A percentile compares a stretch with the other conserved stretches of the same genome.
Evolutionary conservation across 2,797 vertebrate species (phyloP).

Genomic region (Limosa lapponica): DNA sequence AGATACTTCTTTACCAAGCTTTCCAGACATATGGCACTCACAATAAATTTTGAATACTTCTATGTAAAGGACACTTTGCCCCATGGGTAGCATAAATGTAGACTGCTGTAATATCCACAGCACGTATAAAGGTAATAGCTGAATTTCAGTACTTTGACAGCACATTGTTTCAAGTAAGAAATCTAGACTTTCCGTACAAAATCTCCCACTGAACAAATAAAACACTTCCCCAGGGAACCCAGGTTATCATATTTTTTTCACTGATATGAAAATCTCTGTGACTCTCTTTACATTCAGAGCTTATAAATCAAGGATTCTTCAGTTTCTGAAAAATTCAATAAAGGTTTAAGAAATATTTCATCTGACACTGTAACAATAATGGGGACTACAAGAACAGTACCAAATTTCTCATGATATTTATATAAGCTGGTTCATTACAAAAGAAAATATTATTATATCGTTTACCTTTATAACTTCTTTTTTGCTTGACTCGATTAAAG

Average conservation of each 20-base stretch:
- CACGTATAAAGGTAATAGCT: not conserved
- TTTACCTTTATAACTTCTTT: not conserved
- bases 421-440: not conserved
- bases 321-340: not conserved
- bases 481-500: not conserved
- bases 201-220: not conserved
- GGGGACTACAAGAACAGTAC: not conserved
- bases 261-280: not conserved
- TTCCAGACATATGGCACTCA: not conserved
- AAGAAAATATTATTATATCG: not conserved
- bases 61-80: not conserved
- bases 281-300: not conserved
- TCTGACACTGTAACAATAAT: not conserved
- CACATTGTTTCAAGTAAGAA: not conserved
- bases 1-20: not conserved
- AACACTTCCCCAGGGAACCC: not conserved
- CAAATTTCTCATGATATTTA: not conserved
- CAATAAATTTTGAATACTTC: not conserved
- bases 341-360: not conserved
- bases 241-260: not conserved
- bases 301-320: conserved; percentile 11
- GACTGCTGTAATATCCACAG: not conserved
- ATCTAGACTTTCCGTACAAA: not conserved
- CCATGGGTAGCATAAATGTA: not conserved
- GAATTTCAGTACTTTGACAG: not conserved